Base-by-base conservation (phyloP, 2,888 invertebrate genomes). In the Apotomis capreana region DNA sequence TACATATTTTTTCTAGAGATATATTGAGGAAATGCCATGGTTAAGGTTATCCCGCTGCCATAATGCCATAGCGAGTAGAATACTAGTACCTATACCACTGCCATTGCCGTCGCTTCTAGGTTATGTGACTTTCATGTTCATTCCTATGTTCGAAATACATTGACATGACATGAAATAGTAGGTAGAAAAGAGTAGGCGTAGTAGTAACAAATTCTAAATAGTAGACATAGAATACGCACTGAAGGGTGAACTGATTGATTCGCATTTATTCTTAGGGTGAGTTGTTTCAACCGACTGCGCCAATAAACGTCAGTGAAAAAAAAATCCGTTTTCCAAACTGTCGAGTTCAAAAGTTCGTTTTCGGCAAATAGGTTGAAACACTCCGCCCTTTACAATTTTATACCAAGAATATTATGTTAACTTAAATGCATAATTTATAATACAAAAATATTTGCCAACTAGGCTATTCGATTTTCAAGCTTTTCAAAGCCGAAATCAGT, bases 1-100 rank as follows among this genome's bases (percentile, higher is more conserved):
- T 78, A 77, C 80, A 82, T 88, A 88, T 89, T 84, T 89, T 89
- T 88, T 88, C 86, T 87, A 88, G 84, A 83, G 77, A 80, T 85
- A 84, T 89, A 87, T 84, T 81, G 74, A 79, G 76, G 81, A 78
- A 81, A 77, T 77, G 78, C 80, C 81, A 80, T 80, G 78, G 70
- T 78, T 69, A 73, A 74, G 74, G 75, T 74, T 51, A 69, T 75
- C 76, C 78, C 75, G 77, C 78, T 78, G 78, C 77, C 80, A 76
- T 49, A 37, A 49, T 51, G 60, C 67, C 70, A 60, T 54, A 65
- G 70, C 65, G 15, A 15, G 52, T 59, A 62, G 71, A n/a, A 10
- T 51, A 68, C 59, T 59, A 55, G 46, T 9, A 13, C 2, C 49
- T 51, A 63, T 51, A 63, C 72, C 62, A 52, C 68, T 59, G 63